These are phyloP conservation scores for Rhinogobio ventralis DNA, from an alignment of 2,797 vertebrate species.

Conservation along the genomic window DNA sequence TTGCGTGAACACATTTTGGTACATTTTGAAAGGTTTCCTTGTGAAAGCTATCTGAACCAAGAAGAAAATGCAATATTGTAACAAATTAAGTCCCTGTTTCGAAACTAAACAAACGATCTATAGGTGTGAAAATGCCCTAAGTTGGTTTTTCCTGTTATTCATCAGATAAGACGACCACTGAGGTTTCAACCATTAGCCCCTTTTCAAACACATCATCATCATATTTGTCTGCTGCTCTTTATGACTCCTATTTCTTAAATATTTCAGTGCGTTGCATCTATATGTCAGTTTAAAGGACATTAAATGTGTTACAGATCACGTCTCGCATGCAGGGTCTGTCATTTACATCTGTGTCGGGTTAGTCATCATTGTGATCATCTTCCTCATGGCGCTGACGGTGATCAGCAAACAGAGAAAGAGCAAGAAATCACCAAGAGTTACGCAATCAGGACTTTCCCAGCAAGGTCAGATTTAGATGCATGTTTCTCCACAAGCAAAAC, in stretches of 20 bases:
- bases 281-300: not conserved
- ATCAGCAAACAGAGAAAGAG: not conserved
- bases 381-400: not conserved
- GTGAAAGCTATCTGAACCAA: too few species aligned
- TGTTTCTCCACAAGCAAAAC: not conserved
- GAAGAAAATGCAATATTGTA: too few species aligned
- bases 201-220: not conserved
- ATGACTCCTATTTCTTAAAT: not conserved
- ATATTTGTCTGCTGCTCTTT: too few species aligned
- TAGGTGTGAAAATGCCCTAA: too few species aligned
- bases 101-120: too few species aligned
- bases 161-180: not conserved
- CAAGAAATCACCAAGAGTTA: not conserved
- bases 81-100: too few species aligned
- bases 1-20: too few species aligned
- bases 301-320: not conserved
- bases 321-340: not conserved
- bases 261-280: not conserved
- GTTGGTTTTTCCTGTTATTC: not conserved
- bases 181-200: not conserved
- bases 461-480: not conserved
- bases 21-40: too few species aligned
- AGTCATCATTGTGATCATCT: not conserved
- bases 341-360: not conserved
- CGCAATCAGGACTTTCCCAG: not conserved